Evolutionary conservation across 1,140 invertebrate genomes (phyloP), one percentile per base, ranked within the genome.

Genomic region (Pseudoatta argentina): DNA sequence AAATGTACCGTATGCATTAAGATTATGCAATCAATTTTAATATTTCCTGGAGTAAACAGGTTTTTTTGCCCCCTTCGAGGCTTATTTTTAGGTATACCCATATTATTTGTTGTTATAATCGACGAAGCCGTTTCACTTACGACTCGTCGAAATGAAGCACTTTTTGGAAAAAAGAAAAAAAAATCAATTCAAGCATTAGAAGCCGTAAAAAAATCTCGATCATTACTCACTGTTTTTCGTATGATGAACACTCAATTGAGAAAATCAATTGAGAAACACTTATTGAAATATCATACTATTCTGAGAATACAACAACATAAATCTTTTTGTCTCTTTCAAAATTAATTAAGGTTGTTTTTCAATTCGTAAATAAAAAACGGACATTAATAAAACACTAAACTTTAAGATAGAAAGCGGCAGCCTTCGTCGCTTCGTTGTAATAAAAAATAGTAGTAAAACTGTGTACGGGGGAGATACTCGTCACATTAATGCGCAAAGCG

Each of bases 21-120:
- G 27, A 79, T 69, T 81, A 55, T 55, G 21, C 39, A 81, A 81
- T 71, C 8, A 14, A 81, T 59, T 71, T 72, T 57, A 3, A 30
- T 5, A 71, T 57, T 81, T 16, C 10, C 34, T 12, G 10, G 27
- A 24, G 7, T 21, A 55, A 27, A 57, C 64, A 44, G 12, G 10
- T 81, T 57, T 72, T 69, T 24, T 24, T 76, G 6, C 4, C 34
- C 18, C 34, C 10, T 39, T 55, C 8, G n/a, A 53, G 5, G 55
- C 66, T 53, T 21, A 34, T 24, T 64, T 16, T 48, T 30, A 44
- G n/a, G 12, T 24, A 7, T 21, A 48, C 48, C 3, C 34, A 3
- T 39, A 39, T 39, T 78, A 78, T 27, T 24, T 64, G 24, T 48
- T 39, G n/a, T 66, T 24, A 64, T 63, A 48, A 76, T 44, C 21